Percentiles rank a stretch among this genome's conserved stretches.
Conservation (phyloP, 2,888 invertebrate species). For the Ischnus inquisitorius region DNA sequence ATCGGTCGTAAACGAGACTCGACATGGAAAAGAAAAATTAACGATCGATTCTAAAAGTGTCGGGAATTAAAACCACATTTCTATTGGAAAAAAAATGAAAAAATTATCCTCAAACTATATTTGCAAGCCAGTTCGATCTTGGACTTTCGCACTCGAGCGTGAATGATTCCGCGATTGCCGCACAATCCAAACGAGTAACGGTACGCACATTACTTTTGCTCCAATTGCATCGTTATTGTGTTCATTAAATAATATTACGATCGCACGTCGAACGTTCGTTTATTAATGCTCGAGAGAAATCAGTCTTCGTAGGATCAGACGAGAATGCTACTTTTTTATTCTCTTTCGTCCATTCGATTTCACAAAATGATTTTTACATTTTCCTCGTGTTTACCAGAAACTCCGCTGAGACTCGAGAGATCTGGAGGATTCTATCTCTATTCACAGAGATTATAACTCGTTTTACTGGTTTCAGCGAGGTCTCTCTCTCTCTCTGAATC, state of each 20-base stretch:
- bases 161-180: no score
- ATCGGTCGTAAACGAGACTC: neutral
- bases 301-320: neutral
- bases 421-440: conserved; percentile 14
- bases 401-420: neutral
- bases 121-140: no score
- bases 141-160: no score
- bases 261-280: neutral
- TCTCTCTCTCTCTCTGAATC: neutral
- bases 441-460: conserved; percentile 41
- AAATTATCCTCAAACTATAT: neutral
- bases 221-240: neutral
- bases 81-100: neutral
- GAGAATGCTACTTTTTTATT: neutral
- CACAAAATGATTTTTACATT: conserved; percentile 24
- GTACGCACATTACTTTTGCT: no score
- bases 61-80: neutral
- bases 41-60: neutral
- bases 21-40: neutral
- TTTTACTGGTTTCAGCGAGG: conserved; percentile 54
- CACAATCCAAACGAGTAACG: no score
- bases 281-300: conserved; percentile 20
- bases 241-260: neutral
- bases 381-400: conserved; percentile 1
- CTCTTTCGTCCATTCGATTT: conserved; percentile 34